Conservation (phyloP, 1,140 invertebrate genomes). For the Yoshiicerus persimilis region DNA sequence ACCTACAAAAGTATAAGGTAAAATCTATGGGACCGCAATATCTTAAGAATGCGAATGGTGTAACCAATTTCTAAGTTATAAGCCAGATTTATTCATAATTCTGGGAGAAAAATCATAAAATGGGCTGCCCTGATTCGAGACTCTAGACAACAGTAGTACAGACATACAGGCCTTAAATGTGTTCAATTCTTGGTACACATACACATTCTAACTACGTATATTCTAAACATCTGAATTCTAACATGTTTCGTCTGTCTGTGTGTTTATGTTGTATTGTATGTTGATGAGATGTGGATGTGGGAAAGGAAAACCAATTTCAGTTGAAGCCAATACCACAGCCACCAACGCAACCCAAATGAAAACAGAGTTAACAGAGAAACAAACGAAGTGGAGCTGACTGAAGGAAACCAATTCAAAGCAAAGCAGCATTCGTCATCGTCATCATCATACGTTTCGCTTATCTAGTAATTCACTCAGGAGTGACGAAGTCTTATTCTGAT, state of each 20-base stretch:
- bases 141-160: no score
- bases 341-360: background rate
- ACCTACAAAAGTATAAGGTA: no score
- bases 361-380: background rate
- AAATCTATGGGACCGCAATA: no score
- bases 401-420: background rate
- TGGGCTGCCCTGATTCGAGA: no score
- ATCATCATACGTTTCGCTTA: background rate
- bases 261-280: background rate
- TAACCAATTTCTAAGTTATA: no score
- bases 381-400: background rate
- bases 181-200: no score
- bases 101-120: no score
- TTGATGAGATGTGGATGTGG: background rate
- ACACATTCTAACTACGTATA: no score
- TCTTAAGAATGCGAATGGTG: no score
- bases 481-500: background rate
- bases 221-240: background rate
- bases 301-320: background rate
- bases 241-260: background rate
- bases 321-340: background rate
- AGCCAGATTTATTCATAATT: no score
- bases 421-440: background rate
- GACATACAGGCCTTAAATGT: no score
- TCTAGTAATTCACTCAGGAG: background rate